Evolutionary conservation across 23 tunicate species (phyloP).

Genomic region (Styela plicata): DNA sequence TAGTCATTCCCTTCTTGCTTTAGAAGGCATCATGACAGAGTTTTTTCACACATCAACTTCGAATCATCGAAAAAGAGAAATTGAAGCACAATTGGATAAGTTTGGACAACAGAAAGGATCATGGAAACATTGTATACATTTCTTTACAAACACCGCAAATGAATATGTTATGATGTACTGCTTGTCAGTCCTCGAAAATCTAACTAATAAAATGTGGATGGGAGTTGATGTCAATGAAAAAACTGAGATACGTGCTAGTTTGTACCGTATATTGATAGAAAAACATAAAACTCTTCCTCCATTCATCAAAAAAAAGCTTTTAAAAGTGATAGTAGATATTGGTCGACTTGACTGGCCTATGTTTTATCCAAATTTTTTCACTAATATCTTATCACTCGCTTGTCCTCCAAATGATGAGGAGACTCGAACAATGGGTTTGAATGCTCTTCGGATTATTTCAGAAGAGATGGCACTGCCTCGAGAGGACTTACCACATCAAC

Average conservation of each 20-base stretch:
- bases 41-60: slow-evolving; percentile 71
- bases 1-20: slow-evolving; percentile 19
- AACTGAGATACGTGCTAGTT: slow-evolving; percentile 58
- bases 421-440: slow-evolving; percentile 73
- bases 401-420: slow-evolving; percentile 48
- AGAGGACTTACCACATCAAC: slow-evolving; percentile 61
- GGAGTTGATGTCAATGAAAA: slow-evolving; percentile 65
- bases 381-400: slow-evolving; percentile 45
- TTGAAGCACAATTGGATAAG: slow-evolving; percentile 70
- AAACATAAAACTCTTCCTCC: slow-evolving; percentile 59
- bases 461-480: slow-evolving; percentile 78
- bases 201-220: slow-evolving; percentile 88
- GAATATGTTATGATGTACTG: slow-evolving; percentile 93
- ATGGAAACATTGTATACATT: slow-evolving; percentile 72
- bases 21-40: slow-evolving; percentile 69
- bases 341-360: slow-evolving; percentile 93
- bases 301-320: slow-evolving; percentile 62
- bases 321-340: slow-evolving; percentile 86
- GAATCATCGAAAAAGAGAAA: slow-evolving; percentile 85
- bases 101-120: slow-evolving; percentile 85
- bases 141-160: slow-evolving; percentile 58
- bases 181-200: slow-evolving; percentile 72
- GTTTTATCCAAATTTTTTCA: slow-evolving; percentile 85
- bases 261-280: slow-evolving; percentile 48
- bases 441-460: slow-evolving; percentile 78